These are phyloP conservation scores for Creontiades dilutus DNA, from an alignment of 2,888 invertebrate species.

Conservation along the genomic window DNA sequence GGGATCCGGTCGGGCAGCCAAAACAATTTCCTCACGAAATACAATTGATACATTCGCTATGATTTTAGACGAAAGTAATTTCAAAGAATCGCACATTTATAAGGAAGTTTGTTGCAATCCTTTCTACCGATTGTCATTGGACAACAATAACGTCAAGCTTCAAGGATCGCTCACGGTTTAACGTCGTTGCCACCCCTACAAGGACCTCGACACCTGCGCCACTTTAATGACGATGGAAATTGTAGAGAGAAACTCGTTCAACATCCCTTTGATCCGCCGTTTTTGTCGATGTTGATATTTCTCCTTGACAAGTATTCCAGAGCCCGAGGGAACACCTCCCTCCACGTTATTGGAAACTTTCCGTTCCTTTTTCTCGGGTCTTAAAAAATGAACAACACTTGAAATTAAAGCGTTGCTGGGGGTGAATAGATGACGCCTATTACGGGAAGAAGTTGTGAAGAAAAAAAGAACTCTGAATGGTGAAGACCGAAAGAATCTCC, in stretches of 20 bases:
- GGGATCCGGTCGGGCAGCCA: constrained; percentile 50
- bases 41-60: no score
- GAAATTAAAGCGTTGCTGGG: background rate
- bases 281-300: no score
- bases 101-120: no score
- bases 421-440: constrained; percentile 27
- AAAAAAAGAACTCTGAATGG: constrained; percentile 12
- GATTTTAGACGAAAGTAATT: no score
- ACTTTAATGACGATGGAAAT: constrained; percentile 1
- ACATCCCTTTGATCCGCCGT: background rate
- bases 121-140: no score
- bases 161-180: no score
- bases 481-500: background rate
- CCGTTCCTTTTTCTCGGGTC: background rate
- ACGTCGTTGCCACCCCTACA: background rate
- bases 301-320: background rate
- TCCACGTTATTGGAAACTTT: constrained; percentile 14
- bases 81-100: no score
- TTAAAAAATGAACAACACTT: background rate
- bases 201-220: background rate
- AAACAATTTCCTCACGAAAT: constrained; percentile 41
- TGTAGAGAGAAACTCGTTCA: constrained; percentile 10
- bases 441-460: background rate
- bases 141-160: no score
- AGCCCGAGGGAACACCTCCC: background rate